A percentile compares a stretch with the other conserved stretches of the same genome.
phyloP scores from a whole-genome alignment of 2,888 invertebrate species.

The Acanthosepion lycidas region DNA sequence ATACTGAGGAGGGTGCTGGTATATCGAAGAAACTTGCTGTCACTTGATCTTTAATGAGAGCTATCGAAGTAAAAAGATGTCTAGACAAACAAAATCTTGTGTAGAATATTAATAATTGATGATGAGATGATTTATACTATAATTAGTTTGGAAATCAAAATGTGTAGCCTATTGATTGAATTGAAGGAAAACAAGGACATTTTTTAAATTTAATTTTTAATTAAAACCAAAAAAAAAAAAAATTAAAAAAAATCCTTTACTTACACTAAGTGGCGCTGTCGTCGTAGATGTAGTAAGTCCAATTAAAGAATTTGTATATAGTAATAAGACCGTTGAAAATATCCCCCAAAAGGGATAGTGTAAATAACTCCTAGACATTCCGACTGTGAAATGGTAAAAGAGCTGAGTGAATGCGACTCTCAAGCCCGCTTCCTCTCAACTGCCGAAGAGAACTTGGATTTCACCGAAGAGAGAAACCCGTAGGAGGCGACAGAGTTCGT shows the following conservation, averaged over 20 bases:
- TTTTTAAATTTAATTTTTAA: too few species aligned
- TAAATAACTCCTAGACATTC: neutral
- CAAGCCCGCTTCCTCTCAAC: constrained; percentile 33
- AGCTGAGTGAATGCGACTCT: neutral
- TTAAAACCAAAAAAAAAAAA: too few species aligned
- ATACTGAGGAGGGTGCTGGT: too few species aligned
- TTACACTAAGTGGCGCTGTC: neutral
- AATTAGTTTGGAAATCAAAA: too few species aligned
- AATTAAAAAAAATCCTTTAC: neutral
- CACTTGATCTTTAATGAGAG: too few species aligned
- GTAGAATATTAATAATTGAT: too few species aligned
- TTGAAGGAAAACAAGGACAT: too few species aligned
- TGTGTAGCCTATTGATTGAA: too few species aligned
- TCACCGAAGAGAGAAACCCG: neutral
- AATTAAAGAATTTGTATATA: neutral
- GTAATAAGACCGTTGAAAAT: neutral
- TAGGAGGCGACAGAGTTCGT: neutral
- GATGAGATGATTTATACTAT: too few species aligned
- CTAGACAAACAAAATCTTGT: too few species aligned
- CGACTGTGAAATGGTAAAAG: neutral
- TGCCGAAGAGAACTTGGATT: neutral
- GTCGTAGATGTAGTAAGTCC: neutral
- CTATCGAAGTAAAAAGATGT: too few species aligned
- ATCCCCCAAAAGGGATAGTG: constrained; percentile 13
- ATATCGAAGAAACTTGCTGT: too few species aligned